Base-by-base conservation (phyloP, 2,113 vertebrate species). In the Rhineura floridana region DNA sequence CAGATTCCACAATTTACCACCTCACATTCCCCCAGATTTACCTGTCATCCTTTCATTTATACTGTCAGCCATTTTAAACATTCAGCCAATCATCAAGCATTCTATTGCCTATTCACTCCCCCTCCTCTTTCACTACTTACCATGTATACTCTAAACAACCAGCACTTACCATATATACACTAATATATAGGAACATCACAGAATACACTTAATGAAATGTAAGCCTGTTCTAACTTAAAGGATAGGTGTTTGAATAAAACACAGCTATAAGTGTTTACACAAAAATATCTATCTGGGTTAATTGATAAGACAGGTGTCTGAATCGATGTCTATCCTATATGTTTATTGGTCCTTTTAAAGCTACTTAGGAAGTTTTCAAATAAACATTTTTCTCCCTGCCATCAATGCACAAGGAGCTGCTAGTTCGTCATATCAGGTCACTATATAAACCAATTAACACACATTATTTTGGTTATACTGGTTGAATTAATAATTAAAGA, bases 181-280 rank as follows among this genome's bases (percentile, higher is more conserved):
- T n/a, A n/a, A n/a, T n/a, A n/a, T n/a, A n/a, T n/a, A n/a, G n/a
- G n/a, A n/a, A n/a, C n/a, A n/a, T n/a, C n/a, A n/a, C n/a, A n/a
- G 59, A 91, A 89, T 81, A 93, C 70, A 86, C 90, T 91, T 91
- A 93, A 94, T 77, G 52, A 87, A 93, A 83, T 89, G 3, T 87
- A 91, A 79, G 50, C 77, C 78, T 82, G 79, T 82, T 91, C 83
- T 91, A 89, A 89, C 17, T 39, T 44, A 75, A 83, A 87, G 30
- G 23, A 21, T 7, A 6, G 2, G 59, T 42, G 59, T 91, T 77
- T 89, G 13, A 84, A 90, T 89, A 83, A 86, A 88, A 90, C 79
- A 63, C 17, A 78, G 81, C 86, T 91, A 2, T 3, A 79, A 19
- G 5, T 79, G 87, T 85, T 78, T 72, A 25, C 88, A 59, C 46